phyloP scores from a whole-genome alignment of 2,888 invertebrate genomes.

The Oscheius sp. region DNA sequence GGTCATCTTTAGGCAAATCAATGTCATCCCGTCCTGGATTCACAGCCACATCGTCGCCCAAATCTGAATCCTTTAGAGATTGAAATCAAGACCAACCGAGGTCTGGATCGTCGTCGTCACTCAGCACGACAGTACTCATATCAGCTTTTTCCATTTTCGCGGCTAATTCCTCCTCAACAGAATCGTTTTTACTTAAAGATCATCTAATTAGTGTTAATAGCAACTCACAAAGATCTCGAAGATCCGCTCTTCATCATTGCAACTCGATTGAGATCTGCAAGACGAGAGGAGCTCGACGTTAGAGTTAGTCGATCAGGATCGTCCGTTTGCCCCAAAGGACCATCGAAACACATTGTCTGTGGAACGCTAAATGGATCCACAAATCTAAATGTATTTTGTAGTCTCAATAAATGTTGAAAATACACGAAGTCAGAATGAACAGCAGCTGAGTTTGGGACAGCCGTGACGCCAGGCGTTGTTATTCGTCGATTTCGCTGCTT shows the following conservation, averaged over 20 bases:
- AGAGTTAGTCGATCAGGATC: slow-evolving; percentile 27
- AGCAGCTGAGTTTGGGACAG: slow-evolving; percentile 23
- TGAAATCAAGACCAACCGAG: slow-evolving; percentile 9
- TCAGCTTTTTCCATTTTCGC: slow-evolving; percentile 34
- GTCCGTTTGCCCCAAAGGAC: slow-evolving; percentile 3
- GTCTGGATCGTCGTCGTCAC: slow-evolving; percentile 37
- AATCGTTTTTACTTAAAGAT: not conserved
- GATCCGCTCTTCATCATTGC: not conserved
- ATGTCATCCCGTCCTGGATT: slow-evolving; percentile 14
- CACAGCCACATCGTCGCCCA: slow-evolving; percentile 8
- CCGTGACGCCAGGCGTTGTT: slow-evolving; percentile 10
- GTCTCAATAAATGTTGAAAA: not conserved
- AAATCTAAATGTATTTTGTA: not conserved
- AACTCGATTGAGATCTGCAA: not conserved
- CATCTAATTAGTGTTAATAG: too few relatives aligned
- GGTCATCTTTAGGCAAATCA: slow-evolving; percentile 26
- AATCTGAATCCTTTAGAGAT: too few relatives aligned
- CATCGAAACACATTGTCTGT: slow-evolving; percentile 18
- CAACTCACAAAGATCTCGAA: not conserved
- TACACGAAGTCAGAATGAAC: slow-evolving; percentile 19
- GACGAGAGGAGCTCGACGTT: too few relatives aligned
- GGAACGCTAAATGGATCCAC: slow-evolving; percentile 10
- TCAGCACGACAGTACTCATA: slow-evolving; percentile 25
- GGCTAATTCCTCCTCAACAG: slow-evolving; percentile 6
- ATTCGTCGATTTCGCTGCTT: slow-evolving; percentile 62